Evolutionary conservation across 2,888 invertebrate species (phyloP), one percentile per base, ranked within the genome.

Genomic region (Eilema depressum): DNA sequence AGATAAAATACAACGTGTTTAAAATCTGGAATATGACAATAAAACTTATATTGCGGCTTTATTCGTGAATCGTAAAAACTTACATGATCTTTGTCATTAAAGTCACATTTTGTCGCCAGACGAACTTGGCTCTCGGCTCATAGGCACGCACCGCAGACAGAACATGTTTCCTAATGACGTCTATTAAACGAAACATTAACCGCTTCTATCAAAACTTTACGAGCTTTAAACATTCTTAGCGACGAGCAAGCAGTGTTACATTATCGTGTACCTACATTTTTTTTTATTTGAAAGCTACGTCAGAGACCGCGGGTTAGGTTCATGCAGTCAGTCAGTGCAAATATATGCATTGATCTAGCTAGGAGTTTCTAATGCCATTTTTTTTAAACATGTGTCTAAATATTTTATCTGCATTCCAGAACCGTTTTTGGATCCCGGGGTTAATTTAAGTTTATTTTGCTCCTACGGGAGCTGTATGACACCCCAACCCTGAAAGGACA

Each of bases 61-160:
- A 64, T 66, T 64, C 30, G n/a, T 63, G 1, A 64, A 70, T 69
- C 62, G 47, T 69, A 70, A 71, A 68, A 70, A 61, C 63, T 41
- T 69, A 68, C 72, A 70, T 73, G 71, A 74, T 73, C 69, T 57
- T 76, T 71, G 76, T 78, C 80, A 88, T 88, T 88, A 87, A 85
- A 87, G 84, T 83, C 84, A 77, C 85, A 88, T 86, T 85, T 84
- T 78, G 80, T 78, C 74, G 68, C 71, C 73, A 76, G 69, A 75
- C 69, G 76, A n/a, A 79, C 77, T 75, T 63, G 53, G 53, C 66
- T 68, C 77, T 75, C 61, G 41, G 41, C 63, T 68, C 68, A 28
- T 64, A 53, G 28, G 30, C 75, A 73, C 59, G 69, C 73, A 59
- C n/a, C n/a, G 7, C 53, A n/a, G 53, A 69, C 64, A 62, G 71